These are phyloP conservation scores for Setipinna tenuifilis DNA, from an alignment of 2,797 vertebrate species.

Conservation along the genomic window DNA sequence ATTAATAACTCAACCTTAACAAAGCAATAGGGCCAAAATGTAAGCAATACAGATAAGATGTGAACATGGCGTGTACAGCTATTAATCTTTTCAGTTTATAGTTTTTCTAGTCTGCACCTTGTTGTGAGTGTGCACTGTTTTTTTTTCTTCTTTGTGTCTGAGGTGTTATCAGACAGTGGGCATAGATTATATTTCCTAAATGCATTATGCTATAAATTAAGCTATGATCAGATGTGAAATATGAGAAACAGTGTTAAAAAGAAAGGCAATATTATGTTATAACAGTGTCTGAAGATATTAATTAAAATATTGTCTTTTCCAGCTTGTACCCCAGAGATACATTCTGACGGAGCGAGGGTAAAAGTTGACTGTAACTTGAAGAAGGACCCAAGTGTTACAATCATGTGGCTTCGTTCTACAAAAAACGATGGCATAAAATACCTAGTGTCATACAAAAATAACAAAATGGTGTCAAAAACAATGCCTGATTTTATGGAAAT, in stretches of 20 bases:
- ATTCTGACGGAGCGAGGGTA: too few species aligned
- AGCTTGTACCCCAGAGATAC: not conserved
- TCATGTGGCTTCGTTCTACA: not conserved
- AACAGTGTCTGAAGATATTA: not conserved
- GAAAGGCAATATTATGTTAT: too few species aligned
- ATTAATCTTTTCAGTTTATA: too few species aligned
- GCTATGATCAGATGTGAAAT: too few species aligned
- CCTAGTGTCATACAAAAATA: not conserved
- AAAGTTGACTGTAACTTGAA: not conserved
- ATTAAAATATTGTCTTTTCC: not conserved
- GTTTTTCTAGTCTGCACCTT: too few species aligned
- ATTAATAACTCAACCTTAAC: too few species aligned
- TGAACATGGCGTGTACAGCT: too few species aligned
- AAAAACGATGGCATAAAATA: not conserved
- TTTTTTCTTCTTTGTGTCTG: not conserved
- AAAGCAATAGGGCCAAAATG: too few species aligned
- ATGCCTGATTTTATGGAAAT: not conserved
- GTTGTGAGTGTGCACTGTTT: not conserved
- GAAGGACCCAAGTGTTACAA: not conserved
- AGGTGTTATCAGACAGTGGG: not conserved
- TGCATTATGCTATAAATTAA: too few species aligned
- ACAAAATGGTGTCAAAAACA: not conserved
- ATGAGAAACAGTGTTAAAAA: too few species aligned
- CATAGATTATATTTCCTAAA: not conserved
- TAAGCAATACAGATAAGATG: too few species aligned